These are phyloP conservation scores for Falco concolor DNA, from an alignment of 2,797 vertebrate species.

Conservation along the genomic window DNA sequence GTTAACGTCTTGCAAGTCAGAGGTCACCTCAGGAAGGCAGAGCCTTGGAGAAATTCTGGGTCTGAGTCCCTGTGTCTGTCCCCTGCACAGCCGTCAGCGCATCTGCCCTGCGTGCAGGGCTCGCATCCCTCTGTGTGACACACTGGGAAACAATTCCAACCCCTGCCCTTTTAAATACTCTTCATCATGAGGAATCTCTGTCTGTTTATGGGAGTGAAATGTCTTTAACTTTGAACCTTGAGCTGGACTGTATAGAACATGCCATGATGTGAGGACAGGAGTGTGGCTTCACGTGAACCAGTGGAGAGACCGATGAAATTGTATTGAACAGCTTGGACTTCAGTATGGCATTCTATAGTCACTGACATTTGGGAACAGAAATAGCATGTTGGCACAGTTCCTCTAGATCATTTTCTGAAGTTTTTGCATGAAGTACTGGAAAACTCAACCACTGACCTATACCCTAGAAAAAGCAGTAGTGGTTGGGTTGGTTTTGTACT, in stretches of 20 bases:
- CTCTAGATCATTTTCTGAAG: neutral
- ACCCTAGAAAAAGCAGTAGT: neutral
- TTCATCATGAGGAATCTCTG: neutral
- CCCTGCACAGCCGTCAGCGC: neutral
- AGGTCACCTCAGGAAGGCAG: neutral
- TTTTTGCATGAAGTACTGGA: neutral
- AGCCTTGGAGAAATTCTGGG: neutral
- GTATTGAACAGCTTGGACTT: neutral
- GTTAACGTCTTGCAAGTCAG: neutral
- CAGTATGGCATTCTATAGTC: neutral
- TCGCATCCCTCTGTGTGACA: neutral
- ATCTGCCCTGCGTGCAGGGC: neutral
- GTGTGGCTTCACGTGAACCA: accelerated
- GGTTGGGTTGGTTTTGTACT: neutral
- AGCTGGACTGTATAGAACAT: neutral
- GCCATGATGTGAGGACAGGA: neutral
- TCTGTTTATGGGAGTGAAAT: neutral
- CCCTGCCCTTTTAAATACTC: neutral
- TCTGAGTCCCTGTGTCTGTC: accelerated
- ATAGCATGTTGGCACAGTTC: neutral
- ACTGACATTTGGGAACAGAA: neutral
- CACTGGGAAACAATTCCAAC: neutral
- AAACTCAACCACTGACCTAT: neutral
- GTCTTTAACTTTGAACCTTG: neutral
- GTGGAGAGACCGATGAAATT: neutral